Evolutionary conservation across 2,888 invertebrate genomes (phyloP), one percentile per base, ranked within the genome.

Genomic region (Drosophila monieri): DNA sequence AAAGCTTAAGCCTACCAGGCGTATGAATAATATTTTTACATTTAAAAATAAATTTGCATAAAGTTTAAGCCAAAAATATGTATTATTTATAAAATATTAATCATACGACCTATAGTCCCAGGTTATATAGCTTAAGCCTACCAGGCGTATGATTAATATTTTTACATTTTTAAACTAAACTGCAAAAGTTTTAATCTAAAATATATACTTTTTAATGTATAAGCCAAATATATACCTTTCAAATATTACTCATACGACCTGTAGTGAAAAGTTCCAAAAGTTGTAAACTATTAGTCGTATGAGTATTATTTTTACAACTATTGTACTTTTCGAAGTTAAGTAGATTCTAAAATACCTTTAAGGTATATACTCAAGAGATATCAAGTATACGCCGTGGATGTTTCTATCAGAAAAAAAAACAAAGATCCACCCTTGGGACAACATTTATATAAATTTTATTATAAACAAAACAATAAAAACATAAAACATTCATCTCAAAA

Each of bases 401-500:
- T 6, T 4, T 23, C 21, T 23, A 23, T 23, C 9, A 14, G 0
- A 12, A 6, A 27, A 10, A 12, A 27, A 10, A 3, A 18, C 3
- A 15, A 15, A 15, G 47, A n/a, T 60, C 60, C 61, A 43, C 25
- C 60, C 54, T 18, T 43, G 41, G 23, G 37, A 43, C 10, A 41
- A 46, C 44, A 54, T 15, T 18, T 21, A 35, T 35, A n/a, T 35
- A 0, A 14, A n/a, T 35, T n/a, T 6, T 12, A 51, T 54, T 21
- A 35, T 41, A 52, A 41, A 37, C 3, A 49, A 49, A 67, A 35
- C 14, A 14, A 35, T n/a, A 35, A 41, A 37, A 41, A 15, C 56
- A 56, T 4, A 67, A 67, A 59, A 69, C 69, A 69, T 69, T 59
- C 70, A 59, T 67, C 44, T 64, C 51, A 51, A 51, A 47, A 62